Evolutionary conservation across 2,113 vertebrate genomes (phyloP), one percentile per base, ranked within the genome.

Genomic region (Ovis canadensis): DNA sequence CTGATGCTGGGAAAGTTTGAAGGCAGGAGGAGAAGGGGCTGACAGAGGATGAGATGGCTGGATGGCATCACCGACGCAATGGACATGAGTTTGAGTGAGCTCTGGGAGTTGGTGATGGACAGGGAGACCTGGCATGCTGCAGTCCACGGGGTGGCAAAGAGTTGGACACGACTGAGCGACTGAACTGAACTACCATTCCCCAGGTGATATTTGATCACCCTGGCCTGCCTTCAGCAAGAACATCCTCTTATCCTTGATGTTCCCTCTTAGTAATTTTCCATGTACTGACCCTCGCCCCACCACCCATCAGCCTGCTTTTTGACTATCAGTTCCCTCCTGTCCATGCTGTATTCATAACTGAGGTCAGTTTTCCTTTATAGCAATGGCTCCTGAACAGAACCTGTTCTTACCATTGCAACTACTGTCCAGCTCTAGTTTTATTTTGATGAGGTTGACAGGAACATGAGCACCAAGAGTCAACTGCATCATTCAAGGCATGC

Each of bases 101-200:
- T 40, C 67, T 0, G 1, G 19, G 19, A 71, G 19, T 6, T 71
- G 67, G 67, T 71, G 64, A 71, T 71, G 64, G 16, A 71, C 17
- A 21, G 17, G 17, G n/a, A 71, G 64, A 8, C 64, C n/a, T 71
- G 67, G 19, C 10, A 0, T 71, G n/a, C 67, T 71, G 67, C 67
- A 21, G 1, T 71, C 67, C n/a, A 12, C 6, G 19, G n/a, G n/a
- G n/a, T 71, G 1, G 0, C 67, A 71, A n/a, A 67, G n/a, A 71
- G 19, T 40, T 1, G 2, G n/a, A 36, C n/a, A 6, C 3, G 3
- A 40, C 67, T 71, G 67, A 71, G n/a, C 10, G 0, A 40, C n/a
- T 71, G 67, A 71, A 40, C n/a, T 71, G 67, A 71, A 71, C 67
- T 71, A 54, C 29, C 23, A 27, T 27, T 19, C 11, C 3, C 4